phyloP scores from a whole-genome alignment of 2,113 vertebrate genomes.

The Halichoerus grypus region DNA sequence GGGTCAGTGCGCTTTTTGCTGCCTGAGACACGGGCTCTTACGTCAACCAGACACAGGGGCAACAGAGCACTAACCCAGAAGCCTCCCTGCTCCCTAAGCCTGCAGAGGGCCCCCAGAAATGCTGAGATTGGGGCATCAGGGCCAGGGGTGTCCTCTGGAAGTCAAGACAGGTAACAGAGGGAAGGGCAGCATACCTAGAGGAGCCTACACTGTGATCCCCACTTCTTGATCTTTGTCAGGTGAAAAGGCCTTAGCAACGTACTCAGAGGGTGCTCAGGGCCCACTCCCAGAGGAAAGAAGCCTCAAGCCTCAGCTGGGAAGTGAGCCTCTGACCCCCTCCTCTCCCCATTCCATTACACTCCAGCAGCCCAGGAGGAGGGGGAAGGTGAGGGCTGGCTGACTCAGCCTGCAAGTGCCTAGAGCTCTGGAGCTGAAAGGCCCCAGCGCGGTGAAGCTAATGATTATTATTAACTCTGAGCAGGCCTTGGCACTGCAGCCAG shows the following conservation, averaged over 20 bases:
- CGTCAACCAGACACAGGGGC: background rate
- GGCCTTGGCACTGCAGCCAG: slow-evolving; percentile 72
- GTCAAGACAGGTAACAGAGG: background rate
- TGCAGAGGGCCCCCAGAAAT: background rate
- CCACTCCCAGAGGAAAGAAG: background rate
- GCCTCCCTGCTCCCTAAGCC: background rate
- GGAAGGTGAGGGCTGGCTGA: slow-evolving; percentile 65
- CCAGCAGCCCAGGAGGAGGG: background rate
- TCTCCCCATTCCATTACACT: background rate
- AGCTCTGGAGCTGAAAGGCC: slow-evolving; percentile 70
- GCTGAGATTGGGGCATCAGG: background rate
- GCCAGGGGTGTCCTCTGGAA: background rate
- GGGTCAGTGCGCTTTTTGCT: background rate
- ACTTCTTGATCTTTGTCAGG: background rate
- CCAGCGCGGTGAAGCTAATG: slow-evolving; percentile 72
- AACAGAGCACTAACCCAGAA: background rate
- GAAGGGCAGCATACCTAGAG: background rate
- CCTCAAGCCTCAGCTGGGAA: background rate
- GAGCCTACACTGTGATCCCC: background rate
- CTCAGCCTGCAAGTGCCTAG: slow-evolving; percentile 71
- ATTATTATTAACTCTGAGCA: slow-evolving; percentile 82
- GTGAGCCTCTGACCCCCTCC: background rate
- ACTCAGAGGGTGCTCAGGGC: background rate
- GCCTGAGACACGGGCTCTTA: background rate
- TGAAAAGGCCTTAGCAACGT: background rate